phyloP scores from a whole-genome alignment of 2,797 vertebrate genomes.

The Siniperca scherzeri region DNA sequence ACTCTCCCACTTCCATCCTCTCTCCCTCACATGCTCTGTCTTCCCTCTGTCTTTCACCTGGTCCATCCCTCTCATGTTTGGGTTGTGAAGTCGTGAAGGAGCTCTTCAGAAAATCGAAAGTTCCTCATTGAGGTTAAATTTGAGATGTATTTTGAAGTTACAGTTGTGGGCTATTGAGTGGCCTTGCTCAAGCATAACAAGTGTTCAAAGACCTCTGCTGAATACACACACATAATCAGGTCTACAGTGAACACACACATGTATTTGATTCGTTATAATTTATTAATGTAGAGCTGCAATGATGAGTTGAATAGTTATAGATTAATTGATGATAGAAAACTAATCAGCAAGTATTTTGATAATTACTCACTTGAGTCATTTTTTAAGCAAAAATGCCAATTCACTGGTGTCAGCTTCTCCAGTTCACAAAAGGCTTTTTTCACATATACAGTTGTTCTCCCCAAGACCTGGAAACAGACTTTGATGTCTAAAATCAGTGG shows the following conservation, averaged over 20 bases:
- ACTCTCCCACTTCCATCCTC: constrained; percentile 9
- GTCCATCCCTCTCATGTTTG: constrained; percentile 23
- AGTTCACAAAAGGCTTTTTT: background rate
- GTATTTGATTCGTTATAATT: background rate
- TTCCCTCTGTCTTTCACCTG: constrained; percentile 26
- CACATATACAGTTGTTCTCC: background rate
- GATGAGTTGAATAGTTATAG: background rate
- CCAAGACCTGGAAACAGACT: background rate
- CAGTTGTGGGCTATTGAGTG: constrained; percentile 19
- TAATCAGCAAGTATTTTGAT: background rate
- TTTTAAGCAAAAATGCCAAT: background rate
- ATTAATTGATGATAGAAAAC: background rate
- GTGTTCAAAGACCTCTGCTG: constrained; percentile 18
- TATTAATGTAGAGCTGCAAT: constrained; percentile 5
- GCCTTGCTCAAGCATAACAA: background rate
- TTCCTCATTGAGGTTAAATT: constrained; percentile 44
- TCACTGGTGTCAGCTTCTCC: background rate
- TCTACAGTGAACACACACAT: background rate
- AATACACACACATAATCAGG: constrained; percentile 1
- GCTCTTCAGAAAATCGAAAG: constrained; percentile 45
- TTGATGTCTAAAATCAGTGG: background rate
- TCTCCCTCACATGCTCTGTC: constrained; percentile 13
- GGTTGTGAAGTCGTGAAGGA: constrained; percentile 20
- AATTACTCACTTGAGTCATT: background rate
- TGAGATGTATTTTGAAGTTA: constrained; percentile 27